A percentile compares a stretch with the other conserved stretches of the same genome.
Evolutionary conservation across 2,797 vertebrate genomes (phyloP).

Genomic region (Tokudaia muenninki): DNA sequence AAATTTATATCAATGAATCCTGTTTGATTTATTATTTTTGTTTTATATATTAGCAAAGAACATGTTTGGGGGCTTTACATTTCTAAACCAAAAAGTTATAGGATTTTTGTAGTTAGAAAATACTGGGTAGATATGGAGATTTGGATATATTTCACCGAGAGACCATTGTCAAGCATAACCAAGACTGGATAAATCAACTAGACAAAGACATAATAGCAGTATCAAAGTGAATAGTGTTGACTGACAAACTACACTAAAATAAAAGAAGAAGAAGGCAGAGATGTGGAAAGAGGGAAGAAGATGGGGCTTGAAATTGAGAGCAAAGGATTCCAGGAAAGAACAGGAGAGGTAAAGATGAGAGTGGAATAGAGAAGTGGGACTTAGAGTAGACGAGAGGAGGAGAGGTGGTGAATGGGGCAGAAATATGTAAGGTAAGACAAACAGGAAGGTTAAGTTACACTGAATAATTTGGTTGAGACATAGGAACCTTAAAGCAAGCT

Average conservation of each 20-base stretch:
- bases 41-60: neutral
- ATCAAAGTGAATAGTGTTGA: neutral
- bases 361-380: neutral
- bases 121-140: neutral
- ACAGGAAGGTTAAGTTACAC: neutral
- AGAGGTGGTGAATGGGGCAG: neutral
- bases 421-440: neutral
- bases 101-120: slow-evolving; percentile 31
- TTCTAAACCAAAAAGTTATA: neutral
- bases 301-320: neutral
- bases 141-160: neutral
- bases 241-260: slow-evolving; percentile 15
- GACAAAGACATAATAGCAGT: neutral
- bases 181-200: neutral
- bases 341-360: neutral
- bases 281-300: neutral
- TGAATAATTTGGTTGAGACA: slow-evolving; percentile 19
- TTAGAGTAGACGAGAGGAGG: neutral
- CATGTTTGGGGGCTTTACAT: neutral
- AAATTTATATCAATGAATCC: too few relatives aligned
- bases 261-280: neutral
- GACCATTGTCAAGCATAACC: neutral
- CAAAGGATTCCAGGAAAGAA: neutral
- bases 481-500: neutral
- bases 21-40: neutral